Evolutionary conservation across 2,797 vertebrate species (phyloP).

Genomic region (Esox lucius): DNA sequence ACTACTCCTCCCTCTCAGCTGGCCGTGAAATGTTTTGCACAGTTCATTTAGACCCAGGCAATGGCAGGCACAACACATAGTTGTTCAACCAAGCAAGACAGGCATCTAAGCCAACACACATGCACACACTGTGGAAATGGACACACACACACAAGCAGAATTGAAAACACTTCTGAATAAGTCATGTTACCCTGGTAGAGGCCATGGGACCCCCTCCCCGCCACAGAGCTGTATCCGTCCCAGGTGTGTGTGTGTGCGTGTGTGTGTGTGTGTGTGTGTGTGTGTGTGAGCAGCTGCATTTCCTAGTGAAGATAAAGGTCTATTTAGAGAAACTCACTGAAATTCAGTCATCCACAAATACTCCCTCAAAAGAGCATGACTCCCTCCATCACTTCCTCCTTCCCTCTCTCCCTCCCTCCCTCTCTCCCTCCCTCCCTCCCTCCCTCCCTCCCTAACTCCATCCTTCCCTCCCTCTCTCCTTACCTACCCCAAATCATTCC

Average conservation of each 20-base stretch:
- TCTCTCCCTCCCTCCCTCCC: slow-evolving; percentile 21
- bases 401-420: background rate
- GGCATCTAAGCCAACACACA: background rate
- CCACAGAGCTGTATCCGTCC: slow-evolving; percentile 15
- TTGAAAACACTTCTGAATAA: slow-evolving; percentile 25
- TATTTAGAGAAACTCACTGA: slow-evolving; percentile 27
- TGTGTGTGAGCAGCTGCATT: background rate
- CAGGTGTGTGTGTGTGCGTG: slow-evolving; percentile 15
- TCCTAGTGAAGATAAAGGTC: slow-evolving; percentile 26
- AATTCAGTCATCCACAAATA: slow-evolving; percentile 14
- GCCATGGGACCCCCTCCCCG: slow-evolving; percentile 21
- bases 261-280: no score
- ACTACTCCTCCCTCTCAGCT: slow-evolving; percentile 15
- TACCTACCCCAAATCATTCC: no score
- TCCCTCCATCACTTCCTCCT: slow-evolving; percentile 22
- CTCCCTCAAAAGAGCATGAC: slow-evolving; percentile 21
- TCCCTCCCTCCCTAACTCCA: no score
- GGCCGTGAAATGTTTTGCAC: slow-evolving; percentile 22
- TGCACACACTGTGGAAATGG: slow-evolving; percentile 6
- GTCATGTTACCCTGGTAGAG: slow-evolving; percentile 37
- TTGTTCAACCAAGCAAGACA: background rate
- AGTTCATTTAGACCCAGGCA: slow-evolving; percentile 27
- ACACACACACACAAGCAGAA: slow-evolving; percentile 15
- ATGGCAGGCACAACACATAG: slow-evolving; percentile 6
- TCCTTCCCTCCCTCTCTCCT: no score